Conservation (phyloP, 2,113 vertebrate species). For the Pseudorasbora parva region DNA sequence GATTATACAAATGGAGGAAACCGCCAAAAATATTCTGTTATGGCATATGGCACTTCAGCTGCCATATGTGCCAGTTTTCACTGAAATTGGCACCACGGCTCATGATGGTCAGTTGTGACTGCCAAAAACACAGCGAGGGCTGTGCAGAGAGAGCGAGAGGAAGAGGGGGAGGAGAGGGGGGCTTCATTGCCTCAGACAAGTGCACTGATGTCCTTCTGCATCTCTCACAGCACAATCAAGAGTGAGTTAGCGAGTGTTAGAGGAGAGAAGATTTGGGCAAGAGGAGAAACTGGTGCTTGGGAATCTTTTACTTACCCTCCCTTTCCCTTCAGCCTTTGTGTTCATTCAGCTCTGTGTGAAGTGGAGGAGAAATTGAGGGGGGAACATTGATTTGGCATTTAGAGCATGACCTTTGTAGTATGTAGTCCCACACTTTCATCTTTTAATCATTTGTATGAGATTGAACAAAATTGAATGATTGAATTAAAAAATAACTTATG, state of each 20-base stretch:
- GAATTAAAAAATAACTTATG: background rate
- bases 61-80: conserved; percentile 99
- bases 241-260: conserved; percentile 47
- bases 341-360: conserved; percentile 37
- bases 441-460: background rate
- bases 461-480: background rate
- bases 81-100: conserved; percentile 95
- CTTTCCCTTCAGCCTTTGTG: conserved; percentile 2
- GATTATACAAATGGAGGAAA: conserved; percentile 91
- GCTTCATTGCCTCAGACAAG: conserved; percentile 91
- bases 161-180: conserved; percentile 66
- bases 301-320: conserved; percentile 17
- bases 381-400: conserved; percentile 40
- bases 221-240: conserved; percentile 54
- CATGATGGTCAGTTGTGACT: conserved; percentile 95
- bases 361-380: conserved; percentile 47
- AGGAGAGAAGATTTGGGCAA: conserved; percentile 44
- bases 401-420: background rate
- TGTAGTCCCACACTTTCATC: background rate
- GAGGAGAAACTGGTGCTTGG: conserved; percentile 1
- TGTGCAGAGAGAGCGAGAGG: conserved; percentile 70
- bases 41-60: conserved; percentile 99
- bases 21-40: conserved; percentile 92
- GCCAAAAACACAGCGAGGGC: conserved; percentile 95
- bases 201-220: conserved; percentile 66